Evolutionary conservation across 2,888 invertebrate genomes (phyloP), one percentile per base, ranked within the genome.

Genomic region (Hypena proboscidalis): DNA sequence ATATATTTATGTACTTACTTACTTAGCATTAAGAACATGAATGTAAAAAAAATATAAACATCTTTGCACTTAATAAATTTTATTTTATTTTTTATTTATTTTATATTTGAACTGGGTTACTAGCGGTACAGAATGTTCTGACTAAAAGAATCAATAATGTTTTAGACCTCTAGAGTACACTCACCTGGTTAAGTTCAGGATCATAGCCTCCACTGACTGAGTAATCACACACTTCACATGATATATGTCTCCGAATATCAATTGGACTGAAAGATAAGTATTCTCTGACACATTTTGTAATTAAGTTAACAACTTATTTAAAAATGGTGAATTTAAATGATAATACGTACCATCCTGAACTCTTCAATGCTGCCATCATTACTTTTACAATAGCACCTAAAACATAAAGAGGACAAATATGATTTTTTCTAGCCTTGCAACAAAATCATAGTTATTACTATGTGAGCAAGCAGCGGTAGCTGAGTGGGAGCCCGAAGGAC

Each of bases 141-240:
- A 23, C 2, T 7, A 5, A 19, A 26, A 26, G 9, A 17, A 5
- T 17, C 17, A 17, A 17, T 17, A 5, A 4, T 1, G 1, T 25
- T 7, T 22, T 21, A 33, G n/a, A n/a, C n/a, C n/a, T n/a, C n/a
- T 23, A 20, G 20, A 23, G 29, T 2, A 17, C 3, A 25, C 23
- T 55, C 67, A 87, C 88, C 77, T 97, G 97, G 85, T 97, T 97
- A 13, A 94, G 77, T 56, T 94, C 92, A 6, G 96, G 95, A 88
- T 98, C 97, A 83, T 97, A 99, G 8, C 98, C 98, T 14, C 98
- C 98, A 67, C 95, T 97, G 0, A 98, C 97, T 4, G 93, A 91
- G 6, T 92, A 84, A 70, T 95, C 94, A 85, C 99, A 99, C 10
- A 95, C 94, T 91, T 99, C 99, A 90, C 98, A 99, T 0, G 97